Percentiles rank a stretch among this genome's conserved stretches.
Evolutionary conservation across 2,113 vertebrate genomes (phyloP).

Genomic region (Gallinago media): DNA sequence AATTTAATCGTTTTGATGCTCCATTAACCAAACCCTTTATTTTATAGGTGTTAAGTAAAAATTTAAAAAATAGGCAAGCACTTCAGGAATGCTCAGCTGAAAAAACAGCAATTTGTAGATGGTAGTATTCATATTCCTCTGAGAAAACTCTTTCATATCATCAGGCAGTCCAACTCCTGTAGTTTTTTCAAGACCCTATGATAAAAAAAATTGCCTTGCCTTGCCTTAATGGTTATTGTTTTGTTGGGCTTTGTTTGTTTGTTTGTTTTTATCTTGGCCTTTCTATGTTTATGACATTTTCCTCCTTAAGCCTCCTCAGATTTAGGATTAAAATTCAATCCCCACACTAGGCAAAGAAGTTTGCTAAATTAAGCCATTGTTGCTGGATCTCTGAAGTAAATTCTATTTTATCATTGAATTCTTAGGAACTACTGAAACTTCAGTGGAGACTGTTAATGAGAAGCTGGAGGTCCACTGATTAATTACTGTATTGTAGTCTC

Average conservation of each 20-base stretch:
- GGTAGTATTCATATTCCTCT: neutral
- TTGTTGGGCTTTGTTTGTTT: neutral
- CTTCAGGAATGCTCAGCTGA: neutral
- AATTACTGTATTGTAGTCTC: neutral
- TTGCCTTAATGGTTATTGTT: neutral
- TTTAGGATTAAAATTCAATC: neutral
- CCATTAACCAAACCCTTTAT: neutral
- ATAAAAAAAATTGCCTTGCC: neutral
- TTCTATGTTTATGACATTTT: neutral
- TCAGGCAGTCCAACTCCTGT: neutral
- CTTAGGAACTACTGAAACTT: slow-evolving; percentile 17
- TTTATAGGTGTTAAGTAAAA: neutral
- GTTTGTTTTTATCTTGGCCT: neutral
- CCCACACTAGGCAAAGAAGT: neutral
- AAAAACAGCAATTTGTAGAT: neutral
- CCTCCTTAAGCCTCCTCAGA: neutral
- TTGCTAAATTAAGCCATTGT: neutral
- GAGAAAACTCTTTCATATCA: neutral
- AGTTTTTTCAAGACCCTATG: neutral
- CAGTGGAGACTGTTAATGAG: neutral
- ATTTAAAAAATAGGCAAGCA: neutral
- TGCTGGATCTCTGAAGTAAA: neutral
- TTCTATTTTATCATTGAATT: neutral
- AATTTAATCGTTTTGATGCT: neutral
- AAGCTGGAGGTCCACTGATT: slow-evolving; percentile 12